phyloP scores from a whole-genome alignment of 1,140 invertebrate species.

The Caenorhabditis brenneri region DNA sequence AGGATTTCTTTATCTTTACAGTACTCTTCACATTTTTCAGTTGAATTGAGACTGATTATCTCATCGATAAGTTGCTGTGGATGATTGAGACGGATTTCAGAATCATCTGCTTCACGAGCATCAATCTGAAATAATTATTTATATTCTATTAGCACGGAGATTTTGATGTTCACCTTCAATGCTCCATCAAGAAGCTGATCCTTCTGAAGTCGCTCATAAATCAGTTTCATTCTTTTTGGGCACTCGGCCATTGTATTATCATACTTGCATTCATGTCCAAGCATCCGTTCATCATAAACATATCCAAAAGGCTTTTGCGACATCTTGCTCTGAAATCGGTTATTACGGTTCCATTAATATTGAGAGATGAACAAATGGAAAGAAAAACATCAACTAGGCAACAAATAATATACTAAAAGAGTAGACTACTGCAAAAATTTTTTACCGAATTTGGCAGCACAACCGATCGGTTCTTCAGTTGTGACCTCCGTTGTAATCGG shows the following conservation, averaged over 20 bases:
- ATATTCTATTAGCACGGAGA: too few relatives aligned
- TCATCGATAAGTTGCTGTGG: constrained; percentile 50
- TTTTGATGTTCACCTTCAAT: constrained; percentile 52
- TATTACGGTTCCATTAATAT: not conserved
- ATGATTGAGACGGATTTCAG: constrained; percentile 55
- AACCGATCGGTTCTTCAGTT: not conserved
- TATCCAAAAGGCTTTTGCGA: constrained; percentile 51
- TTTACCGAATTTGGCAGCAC: not conserved
- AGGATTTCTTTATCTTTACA: constrained; percentile 58
- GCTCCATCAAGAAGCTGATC: constrained; percentile 54
- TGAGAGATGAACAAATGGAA: not conserved
- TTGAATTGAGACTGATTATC: constrained; percentile 50
- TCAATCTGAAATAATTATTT: constrained; percentile 45
- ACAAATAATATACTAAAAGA: not conserved
- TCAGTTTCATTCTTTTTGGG: constrained; percentile 56
- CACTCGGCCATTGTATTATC: constrained; percentile 52
- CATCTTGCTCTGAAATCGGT: not conserved
- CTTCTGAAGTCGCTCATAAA: constrained; percentile 53
- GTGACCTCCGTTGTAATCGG: not conserved
- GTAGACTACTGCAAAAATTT: not conserved
- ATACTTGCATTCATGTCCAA: constrained; percentile 55
- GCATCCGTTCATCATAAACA: constrained; percentile 60
- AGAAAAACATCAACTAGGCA: not conserved
- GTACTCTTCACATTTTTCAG: constrained; percentile 55
- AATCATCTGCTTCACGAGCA: constrained; percentile 54